Conservation (phyloP, 2,797 vertebrate species). For the Potorous gilbertii region DNA sequence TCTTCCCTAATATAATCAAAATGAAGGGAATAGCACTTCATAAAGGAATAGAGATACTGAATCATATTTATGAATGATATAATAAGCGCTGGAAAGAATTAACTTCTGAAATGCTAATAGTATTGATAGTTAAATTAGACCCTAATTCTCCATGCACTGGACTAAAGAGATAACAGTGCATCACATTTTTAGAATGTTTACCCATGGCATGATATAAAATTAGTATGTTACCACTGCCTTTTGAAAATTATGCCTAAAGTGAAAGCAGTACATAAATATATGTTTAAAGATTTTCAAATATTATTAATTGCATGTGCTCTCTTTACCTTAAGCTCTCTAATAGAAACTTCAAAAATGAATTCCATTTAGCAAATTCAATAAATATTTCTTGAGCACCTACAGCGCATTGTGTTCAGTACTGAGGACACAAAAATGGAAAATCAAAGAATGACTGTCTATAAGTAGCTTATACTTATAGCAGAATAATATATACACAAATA, state of each 20-base stretch:
- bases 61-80: conserved; percentile 10
- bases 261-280: background rate
- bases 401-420: background rate
- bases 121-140: conserved; percentile 22
- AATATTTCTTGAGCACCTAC: background rate
- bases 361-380: background rate
- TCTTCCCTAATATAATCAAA: conserved; percentile 37
- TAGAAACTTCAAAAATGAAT: background rate
- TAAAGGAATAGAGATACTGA: background rate
- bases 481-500: background rate
- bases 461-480: background rate
- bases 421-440: background rate
- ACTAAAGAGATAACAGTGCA: conserved; percentile 27
- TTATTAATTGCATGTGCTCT: conserved; percentile 38
- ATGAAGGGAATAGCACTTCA: background rate
- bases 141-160: conserved; percentile 29
- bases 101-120: conserved; percentile 53
- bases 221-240: conserved; percentile 12
- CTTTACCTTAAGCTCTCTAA: conserved; percentile 56
- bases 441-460: background rate
- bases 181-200: conserved; percentile 27
- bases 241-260: conserved; percentile 20
- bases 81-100: conserved; percentile 34
- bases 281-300: conserved; percentile 57
- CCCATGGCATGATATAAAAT: conserved; percentile 3